Percentiles rank a stretch among this genome's conserved stretches.
Evolutionary conservation across 2,113 vertebrate genomes (phyloP).

Genomic region (Sula dactylatra): DNA sequence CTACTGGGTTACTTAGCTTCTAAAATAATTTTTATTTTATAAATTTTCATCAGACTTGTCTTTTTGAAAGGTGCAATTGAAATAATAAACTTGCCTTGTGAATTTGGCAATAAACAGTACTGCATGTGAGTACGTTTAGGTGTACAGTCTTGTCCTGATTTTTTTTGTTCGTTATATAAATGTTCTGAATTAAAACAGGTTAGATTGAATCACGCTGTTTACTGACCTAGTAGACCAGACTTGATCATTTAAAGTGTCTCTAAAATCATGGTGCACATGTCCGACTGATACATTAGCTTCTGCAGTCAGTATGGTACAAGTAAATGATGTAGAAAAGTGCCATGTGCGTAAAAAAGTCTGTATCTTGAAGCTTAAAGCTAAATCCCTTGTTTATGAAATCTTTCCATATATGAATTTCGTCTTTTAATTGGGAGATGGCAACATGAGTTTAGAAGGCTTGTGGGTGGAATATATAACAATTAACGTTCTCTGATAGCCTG

Average conservation of each 20-base stretch:
- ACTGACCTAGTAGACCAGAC: conserved; percentile 62
- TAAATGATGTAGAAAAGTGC: conserved; percentile 40
- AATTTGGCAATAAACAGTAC: not conserved
- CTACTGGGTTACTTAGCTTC: not conserved
- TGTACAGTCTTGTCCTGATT: conserved; percentile 60
- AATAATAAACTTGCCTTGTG: not conserved
- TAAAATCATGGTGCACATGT: conserved; percentile 53
- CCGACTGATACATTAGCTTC: conserved; percentile 40
- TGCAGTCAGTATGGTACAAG: not conserved
- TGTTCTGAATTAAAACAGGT: conserved; percentile 76
- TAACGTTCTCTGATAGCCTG: conserved; percentile 71
- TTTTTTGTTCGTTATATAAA: conserved; percentile 71
- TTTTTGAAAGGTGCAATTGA: not conserved
- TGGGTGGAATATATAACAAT: conserved; percentile 56
- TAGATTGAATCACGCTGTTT: conserved; percentile 74
- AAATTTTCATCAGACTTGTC: not conserved
- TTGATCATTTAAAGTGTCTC: conserved; percentile 69
- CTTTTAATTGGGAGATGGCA: conserved; percentile 61
- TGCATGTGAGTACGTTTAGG: conserved; percentile 20
- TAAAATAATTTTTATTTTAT: not conserved
- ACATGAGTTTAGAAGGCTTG: conserved; percentile 56
- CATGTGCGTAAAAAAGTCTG: conserved; percentile 37
- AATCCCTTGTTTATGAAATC: conserved; percentile 69
- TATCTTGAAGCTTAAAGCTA: conserved; percentile 61
- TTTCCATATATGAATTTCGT: conserved; percentile 45